These are phyloP conservation scores for Natrix natrix DNA, from an alignment of 2,797 vertebrate species.

Conservation along the genomic window DNA sequence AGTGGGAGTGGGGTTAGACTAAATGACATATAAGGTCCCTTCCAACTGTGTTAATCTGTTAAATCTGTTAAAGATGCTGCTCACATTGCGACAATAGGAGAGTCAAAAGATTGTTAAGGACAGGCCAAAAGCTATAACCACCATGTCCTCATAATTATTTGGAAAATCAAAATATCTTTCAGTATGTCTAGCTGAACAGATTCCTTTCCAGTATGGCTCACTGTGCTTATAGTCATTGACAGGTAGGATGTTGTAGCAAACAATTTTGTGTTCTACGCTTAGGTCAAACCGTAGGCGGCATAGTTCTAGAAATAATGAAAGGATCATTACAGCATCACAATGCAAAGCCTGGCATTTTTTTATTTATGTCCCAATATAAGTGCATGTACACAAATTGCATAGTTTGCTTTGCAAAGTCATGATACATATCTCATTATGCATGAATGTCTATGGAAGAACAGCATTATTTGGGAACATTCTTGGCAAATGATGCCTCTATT, in stretches of 20 bases:
- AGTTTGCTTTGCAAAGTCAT: neutral
- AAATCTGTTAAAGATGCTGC: constrained; percentile 34
- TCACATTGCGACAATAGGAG: constrained; percentile 47
- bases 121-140: constrained; percentile 14
- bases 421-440: neutral
- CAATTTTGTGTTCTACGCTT: too few relatives aligned
- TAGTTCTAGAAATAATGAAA: neutral
- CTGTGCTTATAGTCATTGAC: neutral
- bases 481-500: neutral
- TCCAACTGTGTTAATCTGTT: too few relatives aligned
- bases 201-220: neutral
- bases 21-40: too few relatives aligned
- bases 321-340: neutral
- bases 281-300: too few relatives aligned
- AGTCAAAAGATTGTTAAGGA: constrained; percentile 44
- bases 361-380: neutral
- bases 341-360: neutral
- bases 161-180: neutral
- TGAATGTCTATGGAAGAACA: neutral
- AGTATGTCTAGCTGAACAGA: neutral
- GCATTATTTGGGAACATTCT: neutral
- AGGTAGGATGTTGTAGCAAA: too few relatives aligned
- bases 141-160: neutral
- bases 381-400: neutral
- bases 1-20: too few relatives aligned